Conservation (phyloP, 2,797 vertebrate genomes). For the Notolepis coatsorum region DNA sequence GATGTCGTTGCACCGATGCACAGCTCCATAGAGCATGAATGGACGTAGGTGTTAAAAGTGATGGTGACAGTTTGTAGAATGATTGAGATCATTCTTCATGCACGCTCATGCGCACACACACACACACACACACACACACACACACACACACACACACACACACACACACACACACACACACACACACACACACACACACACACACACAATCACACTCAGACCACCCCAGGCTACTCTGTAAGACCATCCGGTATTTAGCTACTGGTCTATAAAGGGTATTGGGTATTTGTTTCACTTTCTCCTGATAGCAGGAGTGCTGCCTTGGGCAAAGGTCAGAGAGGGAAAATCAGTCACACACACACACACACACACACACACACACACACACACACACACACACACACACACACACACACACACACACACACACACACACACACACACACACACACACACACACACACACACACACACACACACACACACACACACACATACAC, state of each 20-base stretch:
- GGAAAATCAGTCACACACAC: too few relatives aligned
- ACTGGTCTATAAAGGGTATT: background rate
- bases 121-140: too few relatives aligned
- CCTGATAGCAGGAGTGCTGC: background rate
- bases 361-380: background rate
- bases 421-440: background rate
- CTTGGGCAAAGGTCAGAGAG: constrained; percentile 20
- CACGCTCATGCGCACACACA: too few relatives aligned
- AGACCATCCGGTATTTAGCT: background rate
- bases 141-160: too few relatives aligned
- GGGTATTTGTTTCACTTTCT: constrained; percentile 25
- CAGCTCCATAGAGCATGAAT: too few relatives aligned
- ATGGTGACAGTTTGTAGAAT: too few relatives aligned
- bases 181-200: background rate
- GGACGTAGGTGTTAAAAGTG: too few relatives aligned
- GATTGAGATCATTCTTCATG: too few relatives aligned
- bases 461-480: background rate
- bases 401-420: constrained; percentile 3
- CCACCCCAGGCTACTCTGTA: background rate
- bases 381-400: background rate
- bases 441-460: background rate
- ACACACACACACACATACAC: background rate
- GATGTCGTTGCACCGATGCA: too few relatives aligned
- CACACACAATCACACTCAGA: background rate
- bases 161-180: background rate